A percentile compares a stretch with the other conserved stretches of the same genome.
These are phyloP conservation scores for Paedocypris sp. DNA, from an alignment of 2,113 vertebrate species.

Conservation along the genomic window DNA sequence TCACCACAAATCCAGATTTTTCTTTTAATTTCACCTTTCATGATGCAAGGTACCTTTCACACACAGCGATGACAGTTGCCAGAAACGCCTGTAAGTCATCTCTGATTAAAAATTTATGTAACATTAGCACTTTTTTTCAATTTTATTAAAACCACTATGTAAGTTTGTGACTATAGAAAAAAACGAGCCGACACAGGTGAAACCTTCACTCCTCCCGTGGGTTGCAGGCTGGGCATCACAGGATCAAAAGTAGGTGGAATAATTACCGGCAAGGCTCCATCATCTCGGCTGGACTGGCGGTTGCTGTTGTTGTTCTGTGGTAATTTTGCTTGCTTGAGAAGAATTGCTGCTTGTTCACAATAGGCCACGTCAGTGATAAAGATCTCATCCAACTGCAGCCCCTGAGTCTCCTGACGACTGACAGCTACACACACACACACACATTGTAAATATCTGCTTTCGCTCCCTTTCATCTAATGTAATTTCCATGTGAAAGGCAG, in stretches of 20 bases:
- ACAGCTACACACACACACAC: slow-evolving; percentile 16
- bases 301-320: slow-evolving; percentile 39
- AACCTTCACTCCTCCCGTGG: background rate
- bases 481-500: slow-evolving; percentile 13
- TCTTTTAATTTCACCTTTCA: too few species aligned
- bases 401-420: slow-evolving; percentile 1
- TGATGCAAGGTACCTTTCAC: too few species aligned
- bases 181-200: background rate
- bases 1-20: too few species aligned
- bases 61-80: too few species aligned
- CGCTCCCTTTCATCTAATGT: background rate
- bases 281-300: slow-evolving; percentile 54
- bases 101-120: too few species aligned
- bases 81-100: too few species aligned
- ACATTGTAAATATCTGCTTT: background rate
- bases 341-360: slow-evolving; percentile 72
- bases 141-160: too few species aligned
- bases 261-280: slow-evolving; percentile 67
- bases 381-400: slow-evolving; percentile 51
- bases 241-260: too few species aligned
- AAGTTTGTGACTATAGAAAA: too few species aligned
- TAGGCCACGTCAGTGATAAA: slow-evolving; percentile 76
- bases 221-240: background rate
- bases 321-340: slow-evolving; percentile 60
- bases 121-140: too few species aligned